These are phyloP conservation scores for Seriola aureovittata DNA, from an alignment of 2,113 vertebrate species.

Conservation along the genomic window DNA sequence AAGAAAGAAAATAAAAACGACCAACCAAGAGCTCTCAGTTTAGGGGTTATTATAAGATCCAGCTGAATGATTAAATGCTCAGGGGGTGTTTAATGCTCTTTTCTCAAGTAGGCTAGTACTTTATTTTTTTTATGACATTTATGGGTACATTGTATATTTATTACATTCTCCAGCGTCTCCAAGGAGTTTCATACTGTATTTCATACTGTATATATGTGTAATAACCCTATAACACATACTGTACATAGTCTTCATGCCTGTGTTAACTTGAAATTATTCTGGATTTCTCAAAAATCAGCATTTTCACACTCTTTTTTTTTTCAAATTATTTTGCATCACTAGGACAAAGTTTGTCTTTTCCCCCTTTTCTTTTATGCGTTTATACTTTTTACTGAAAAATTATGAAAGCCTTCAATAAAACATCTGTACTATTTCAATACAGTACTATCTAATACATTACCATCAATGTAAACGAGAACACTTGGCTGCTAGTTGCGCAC, in stretches of 20 bases:
- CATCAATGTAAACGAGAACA: neutral
- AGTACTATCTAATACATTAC: too few species aligned
- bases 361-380: neutral
- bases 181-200: neutral
- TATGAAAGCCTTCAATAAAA: neutral
- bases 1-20: neutral
- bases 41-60: constrained; percentile 20
- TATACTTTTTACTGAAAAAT: neutral
- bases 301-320: neutral
- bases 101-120: constrained; percentile 10
- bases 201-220: neutral
- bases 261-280: neutral
- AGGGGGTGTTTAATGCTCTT: constrained; percentile 11
- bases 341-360: neutral
- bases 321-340: neutral
- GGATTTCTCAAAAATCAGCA: neutral
- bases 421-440: neutral
- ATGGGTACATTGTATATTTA: constrained; percentile 18
- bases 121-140: constrained; percentile 18
- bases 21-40: neutral
- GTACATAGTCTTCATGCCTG: neutral
- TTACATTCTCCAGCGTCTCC: constrained; percentile 12
- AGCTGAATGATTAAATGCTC: constrained; percentile 28
- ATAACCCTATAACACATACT: neutral
- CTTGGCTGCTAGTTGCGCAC: too few species aligned